phyloP scores from a whole-genome alignment of 2,113 vertebrate genomes.

The Ariopsis seemanni region DNA sequence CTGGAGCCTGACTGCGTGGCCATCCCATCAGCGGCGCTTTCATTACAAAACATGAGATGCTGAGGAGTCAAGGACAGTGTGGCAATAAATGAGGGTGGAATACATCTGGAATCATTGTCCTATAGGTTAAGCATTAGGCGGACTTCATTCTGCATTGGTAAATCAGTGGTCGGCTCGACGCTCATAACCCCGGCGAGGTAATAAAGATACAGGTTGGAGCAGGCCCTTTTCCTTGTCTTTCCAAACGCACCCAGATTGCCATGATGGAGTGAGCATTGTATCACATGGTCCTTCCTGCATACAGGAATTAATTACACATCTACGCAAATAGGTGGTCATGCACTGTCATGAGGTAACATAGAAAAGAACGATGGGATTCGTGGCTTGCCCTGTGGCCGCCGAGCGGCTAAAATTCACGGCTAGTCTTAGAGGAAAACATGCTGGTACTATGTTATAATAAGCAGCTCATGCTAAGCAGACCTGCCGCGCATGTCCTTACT shows the following conservation, averaged over 20 bases:
- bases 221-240: constrained; percentile 60
- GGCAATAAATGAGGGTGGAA: constrained; percentile 81
- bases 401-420: neutral
- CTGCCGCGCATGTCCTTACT: neutral
- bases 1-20: constrained; percentile 75
- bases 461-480: no score
- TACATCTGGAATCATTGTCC: constrained; percentile 82
- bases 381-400: neutral
- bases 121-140: constrained; percentile 77
- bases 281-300: constrained; percentile 37
- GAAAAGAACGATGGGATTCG: constrained; percentile 21
- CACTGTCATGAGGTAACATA: constrained; percentile 26
- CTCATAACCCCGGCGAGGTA: constrained; percentile 73
- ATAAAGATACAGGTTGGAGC: constrained; percentile 74
- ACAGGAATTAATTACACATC: constrained; percentile 51
- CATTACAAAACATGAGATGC: constrained; percentile 86
- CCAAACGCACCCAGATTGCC: constrained; percentile 45
- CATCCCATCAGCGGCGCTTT: constrained; percentile 82
- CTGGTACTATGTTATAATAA: neutral
- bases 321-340: constrained; percentile 27
- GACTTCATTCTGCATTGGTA: constrained; percentile 81
- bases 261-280: constrained; percentile 48
- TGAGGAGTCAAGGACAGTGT: constrained; percentile 80
- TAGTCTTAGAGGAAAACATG: neutral
- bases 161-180: constrained; percentile 69